Percentiles rank a stretch among this genome's conserved stretches.
Conservation (phyloP, 1,140 invertebrate species). For the Drosophila miranda region DNA sequence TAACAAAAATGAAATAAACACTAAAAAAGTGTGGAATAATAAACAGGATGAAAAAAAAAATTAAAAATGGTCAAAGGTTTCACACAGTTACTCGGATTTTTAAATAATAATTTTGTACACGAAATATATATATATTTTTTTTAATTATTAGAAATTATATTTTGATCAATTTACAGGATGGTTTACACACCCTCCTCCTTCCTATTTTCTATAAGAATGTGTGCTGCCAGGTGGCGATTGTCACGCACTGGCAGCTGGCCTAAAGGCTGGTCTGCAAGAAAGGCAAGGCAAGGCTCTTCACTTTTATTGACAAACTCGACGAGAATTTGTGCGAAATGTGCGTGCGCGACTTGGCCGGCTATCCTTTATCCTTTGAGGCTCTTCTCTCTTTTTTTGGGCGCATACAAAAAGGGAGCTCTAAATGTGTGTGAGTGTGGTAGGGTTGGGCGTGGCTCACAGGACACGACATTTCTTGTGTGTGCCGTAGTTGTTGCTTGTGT, state of each 20-base stretch:
- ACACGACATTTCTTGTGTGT: constrained; percentile 35
- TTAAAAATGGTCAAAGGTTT: neutral
- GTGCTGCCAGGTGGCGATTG: constrained; percentile 64
- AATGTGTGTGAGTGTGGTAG: constrained; percentile 26
- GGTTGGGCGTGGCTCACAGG: constrained; percentile 56
- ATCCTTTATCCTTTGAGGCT: constrained; percentile 73
- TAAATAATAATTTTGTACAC: neutral
- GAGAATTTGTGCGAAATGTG: constrained; percentile 72
- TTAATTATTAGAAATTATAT: constrained; percentile 28
- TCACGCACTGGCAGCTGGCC: constrained; percentile 62
- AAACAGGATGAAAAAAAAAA: neutral
- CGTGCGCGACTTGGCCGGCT: constrained; percentile 59
- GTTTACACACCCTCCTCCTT: no score
- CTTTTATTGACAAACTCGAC: constrained; percentile 75
- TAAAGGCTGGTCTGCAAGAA: constrained; percentile 41
- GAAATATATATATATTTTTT: constrained; percentile 11
- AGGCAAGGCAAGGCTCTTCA: constrained; percentile 30
- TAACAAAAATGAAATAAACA: neutral
- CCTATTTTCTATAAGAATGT: neutral
- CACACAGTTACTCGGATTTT: no score
- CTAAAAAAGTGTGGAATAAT: neutral
- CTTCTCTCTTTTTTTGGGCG: constrained; percentile 8
- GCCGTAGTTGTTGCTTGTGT: constrained; percentile 50
- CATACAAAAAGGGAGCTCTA: constrained; percentile 47
- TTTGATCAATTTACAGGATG: constrained; percentile 26